These are phyloP conservation scores for Amblyjoppa fuscipennis DNA, from an alignment of 2,888 invertebrate species.

Conservation along the genomic window DNA sequence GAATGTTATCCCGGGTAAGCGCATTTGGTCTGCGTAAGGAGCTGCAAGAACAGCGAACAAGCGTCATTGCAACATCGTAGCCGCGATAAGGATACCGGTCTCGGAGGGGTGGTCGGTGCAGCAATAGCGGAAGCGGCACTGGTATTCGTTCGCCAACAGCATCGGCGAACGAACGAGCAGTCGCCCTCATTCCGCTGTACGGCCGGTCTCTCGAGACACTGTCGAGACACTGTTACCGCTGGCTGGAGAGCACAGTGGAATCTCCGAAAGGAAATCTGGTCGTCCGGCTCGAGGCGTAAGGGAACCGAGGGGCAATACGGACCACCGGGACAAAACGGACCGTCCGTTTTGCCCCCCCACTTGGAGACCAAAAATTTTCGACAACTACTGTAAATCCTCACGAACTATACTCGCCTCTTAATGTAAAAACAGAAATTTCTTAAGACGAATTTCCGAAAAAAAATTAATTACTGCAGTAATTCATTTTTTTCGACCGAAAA, in stretches of 20 bases:
- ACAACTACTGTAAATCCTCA: no score
- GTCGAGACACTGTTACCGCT: constrained; percentile 9
- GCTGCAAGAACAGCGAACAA: constrained; percentile 7
- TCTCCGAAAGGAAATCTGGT: constrained; percentile 38
- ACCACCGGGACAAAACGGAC: no score
- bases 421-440: no score
- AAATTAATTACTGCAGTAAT: no score
- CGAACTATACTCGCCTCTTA: no score
- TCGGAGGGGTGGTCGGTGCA: constrained; percentile 31
- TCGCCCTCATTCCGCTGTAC: neutral
- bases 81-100: constrained; percentile 37
- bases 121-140: constrained; percentile 32
- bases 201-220: constrained; percentile 56
- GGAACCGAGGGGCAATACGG: no score
- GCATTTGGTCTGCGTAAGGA: neutral
- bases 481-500: no score
- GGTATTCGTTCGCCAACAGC: constrained; percentile 12
- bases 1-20: neutral
- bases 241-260: constrained; percentile 38
- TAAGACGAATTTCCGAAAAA: no score
- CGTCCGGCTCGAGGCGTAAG: neutral
- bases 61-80: constrained; percentile 31
- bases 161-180: constrained; percentile 37
- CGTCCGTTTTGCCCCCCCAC: no score
- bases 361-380: no score